Evolutionary conservation across 1,140 invertebrate species (phyloP).

Genomic region (Linepithema humile): DNA sequence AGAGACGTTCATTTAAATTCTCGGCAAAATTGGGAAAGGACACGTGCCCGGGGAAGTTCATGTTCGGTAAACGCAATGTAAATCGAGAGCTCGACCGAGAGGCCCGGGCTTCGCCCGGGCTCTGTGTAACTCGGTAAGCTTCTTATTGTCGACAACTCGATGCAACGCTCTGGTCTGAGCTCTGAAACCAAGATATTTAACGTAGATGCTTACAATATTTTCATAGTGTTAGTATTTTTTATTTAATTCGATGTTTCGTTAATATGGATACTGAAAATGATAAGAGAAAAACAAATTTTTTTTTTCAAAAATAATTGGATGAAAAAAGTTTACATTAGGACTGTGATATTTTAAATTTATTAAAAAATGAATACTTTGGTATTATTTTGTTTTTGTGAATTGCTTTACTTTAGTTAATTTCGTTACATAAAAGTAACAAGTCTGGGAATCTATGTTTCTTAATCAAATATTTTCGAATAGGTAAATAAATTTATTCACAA

Average conservation of each 20-base stretch:
- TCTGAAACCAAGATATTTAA: background rate
- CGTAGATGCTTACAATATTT: background rate
- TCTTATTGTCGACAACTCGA: slow-evolving; percentile 50
- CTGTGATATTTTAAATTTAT: background rate
- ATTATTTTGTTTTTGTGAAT: background rate
- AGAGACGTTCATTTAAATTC: slow-evolving; percentile 30
- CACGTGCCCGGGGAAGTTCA: slow-evolving; percentile 15
- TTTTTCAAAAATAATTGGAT: background rate
- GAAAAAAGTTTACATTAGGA: background rate
- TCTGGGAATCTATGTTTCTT: background rate
- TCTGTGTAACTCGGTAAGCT: slow-evolving; percentile 57
- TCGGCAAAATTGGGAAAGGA: slow-evolving; percentile 36
- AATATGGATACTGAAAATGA: background rate
- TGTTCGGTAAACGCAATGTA: slow-evolving; percentile 47
- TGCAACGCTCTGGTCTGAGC: background rate
- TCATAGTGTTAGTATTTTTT: background rate
- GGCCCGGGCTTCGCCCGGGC: background rate
- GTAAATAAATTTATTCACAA: background rate
- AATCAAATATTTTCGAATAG: background rate
- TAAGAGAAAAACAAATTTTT: background rate
- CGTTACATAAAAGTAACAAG: background rate
- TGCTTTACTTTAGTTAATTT: background rate
- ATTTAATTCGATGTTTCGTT: background rate
- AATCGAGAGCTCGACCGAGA: slow-evolving; percentile 43
- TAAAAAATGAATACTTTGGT: background rate